Conservation (phyloP, 2,113 vertebrate species). For the Hypomesus transpacificus region DNA sequence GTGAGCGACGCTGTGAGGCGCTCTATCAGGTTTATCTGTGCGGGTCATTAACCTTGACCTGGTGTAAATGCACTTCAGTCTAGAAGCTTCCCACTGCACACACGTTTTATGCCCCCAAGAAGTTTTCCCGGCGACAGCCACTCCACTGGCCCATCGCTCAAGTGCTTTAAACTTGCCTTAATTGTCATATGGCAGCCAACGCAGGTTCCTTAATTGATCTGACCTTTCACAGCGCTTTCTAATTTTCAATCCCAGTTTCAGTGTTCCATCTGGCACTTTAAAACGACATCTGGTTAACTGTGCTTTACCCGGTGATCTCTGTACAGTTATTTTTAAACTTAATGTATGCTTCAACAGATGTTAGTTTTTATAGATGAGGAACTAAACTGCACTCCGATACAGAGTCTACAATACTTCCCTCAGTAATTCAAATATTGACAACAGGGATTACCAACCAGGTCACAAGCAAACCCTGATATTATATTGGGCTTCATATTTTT, state of each 20-base stretch:
- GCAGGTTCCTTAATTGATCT: slow-evolving; percentile 99
- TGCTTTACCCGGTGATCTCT: slow-evolving; percentile 99
- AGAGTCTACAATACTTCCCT: slow-evolving; percentile 84
- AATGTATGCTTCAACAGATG: slow-evolving; percentile 99
- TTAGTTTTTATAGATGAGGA: slow-evolving; percentile 97
- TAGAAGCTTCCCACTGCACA: slow-evolving; percentile 47
- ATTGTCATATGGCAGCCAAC: slow-evolving; percentile 95
- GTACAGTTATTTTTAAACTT: slow-evolving; percentile 99
- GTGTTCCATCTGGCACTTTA: slow-evolving; percentile 99
- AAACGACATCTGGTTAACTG: slow-evolving; percentile 99
- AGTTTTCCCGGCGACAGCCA: slow-evolving; percentile 60
- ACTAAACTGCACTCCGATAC: slow-evolving; percentile 80
- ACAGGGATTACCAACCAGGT: slow-evolving; percentile 81
- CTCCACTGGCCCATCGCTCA: slow-evolving; percentile 68
- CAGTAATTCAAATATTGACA: slow-evolving; percentile 90
- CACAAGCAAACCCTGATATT: slow-evolving; percentile 77
- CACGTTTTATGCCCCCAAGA: slow-evolving; percentile 66
- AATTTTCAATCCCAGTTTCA: slow-evolving; percentile 98
- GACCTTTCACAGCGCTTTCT: slow-evolving; percentile 98
- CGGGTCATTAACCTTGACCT: slow-evolving; percentile 76
- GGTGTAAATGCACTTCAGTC: slow-evolving; percentile 66
- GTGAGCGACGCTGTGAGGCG: slow-evolving; percentile 62
- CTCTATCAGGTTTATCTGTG: slow-evolving; percentile 72
- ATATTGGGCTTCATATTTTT: slow-evolving; percentile 79
- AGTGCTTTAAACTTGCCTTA: slow-evolving; percentile 91